Conservation (phyloP, 2,113 vertebrate genomes). For the Monarcha castaneiventris region DNA sequence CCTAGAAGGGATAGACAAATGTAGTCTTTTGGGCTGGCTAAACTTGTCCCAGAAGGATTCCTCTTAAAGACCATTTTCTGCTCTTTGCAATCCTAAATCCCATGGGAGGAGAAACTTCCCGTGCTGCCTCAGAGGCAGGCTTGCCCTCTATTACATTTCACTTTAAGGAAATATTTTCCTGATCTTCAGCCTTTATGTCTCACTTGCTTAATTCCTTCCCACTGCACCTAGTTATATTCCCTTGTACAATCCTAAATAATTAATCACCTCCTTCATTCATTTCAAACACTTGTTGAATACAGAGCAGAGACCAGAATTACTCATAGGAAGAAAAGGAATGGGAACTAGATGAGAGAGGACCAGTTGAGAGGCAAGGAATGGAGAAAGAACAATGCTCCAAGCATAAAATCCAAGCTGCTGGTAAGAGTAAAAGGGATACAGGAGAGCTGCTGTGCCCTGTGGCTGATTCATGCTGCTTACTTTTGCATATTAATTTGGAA, state of each 20-base stretch:
- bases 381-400: background rate
- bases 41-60: background rate
- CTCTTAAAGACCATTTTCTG: slow-evolving; percentile 43
- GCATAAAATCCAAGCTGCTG: slow-evolving; percentile 1
- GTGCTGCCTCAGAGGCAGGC: background rate
- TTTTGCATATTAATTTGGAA: slow-evolving; percentile 38
- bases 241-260: slow-evolving; percentile 55
- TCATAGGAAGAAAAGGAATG: background rate
- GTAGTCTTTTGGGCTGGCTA: background rate
- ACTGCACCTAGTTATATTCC: slow-evolving; percentile 38
- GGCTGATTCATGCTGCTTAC: background rate
- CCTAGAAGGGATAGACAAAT: background rate
- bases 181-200: slow-evolving; percentile 59
- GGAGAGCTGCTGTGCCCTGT: background rate
- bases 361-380: background rate
- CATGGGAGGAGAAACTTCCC: background rate
- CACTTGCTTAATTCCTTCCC: slow-evolving; percentile 52
- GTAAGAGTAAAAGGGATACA: background rate
- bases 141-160: slow-evolving; percentile 45
- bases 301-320: slow-evolving; percentile 27
- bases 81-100: slow-evolving; percentile 21
- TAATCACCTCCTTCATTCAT: slow-evolving; percentile 35
- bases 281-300: slow-evolving; percentile 51
- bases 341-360: background rate
- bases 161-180: slow-evolving; percentile 63